Evolutionary conservation across 2,797 vertebrate genomes (phyloP).

Genomic region (Psittacula echo): DNA sequence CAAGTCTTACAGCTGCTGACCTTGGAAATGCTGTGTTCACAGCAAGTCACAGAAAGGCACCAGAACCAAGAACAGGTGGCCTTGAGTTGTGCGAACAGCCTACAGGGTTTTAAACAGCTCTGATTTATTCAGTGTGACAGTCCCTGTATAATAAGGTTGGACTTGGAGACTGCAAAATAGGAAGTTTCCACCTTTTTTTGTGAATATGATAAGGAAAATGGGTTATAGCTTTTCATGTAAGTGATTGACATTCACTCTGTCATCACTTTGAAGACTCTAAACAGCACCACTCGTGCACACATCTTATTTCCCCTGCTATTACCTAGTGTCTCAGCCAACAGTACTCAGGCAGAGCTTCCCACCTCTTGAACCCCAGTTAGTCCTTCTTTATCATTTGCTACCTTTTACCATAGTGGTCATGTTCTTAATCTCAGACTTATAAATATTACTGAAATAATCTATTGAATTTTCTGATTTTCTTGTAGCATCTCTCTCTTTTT

Average conservation of each 20-base stretch:
- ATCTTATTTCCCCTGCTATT: neutral
- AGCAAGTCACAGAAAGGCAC: slow-evolving; percentile 38
- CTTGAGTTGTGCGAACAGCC: slow-evolving; percentile 44
- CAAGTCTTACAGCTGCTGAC: neutral
- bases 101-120: slow-evolving; percentile 52
- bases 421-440: neutral
- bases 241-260: slow-evolving; percentile 8
- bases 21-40: slow-evolving; percentile 30
- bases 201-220: slow-evolving; percentile 30
- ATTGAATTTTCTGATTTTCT: neutral
- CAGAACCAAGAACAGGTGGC: slow-evolving; percentile 26
- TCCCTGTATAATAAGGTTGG: slow-evolving; percentile 51
- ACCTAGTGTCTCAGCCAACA: neutral
- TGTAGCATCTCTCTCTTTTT: neutral
- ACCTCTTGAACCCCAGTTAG: neutral
- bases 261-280: neutral
- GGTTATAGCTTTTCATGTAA: neutral
- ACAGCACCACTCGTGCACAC: neutral
- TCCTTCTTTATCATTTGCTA: neutral
- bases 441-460: neutral
- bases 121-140: slow-evolving; percentile 45
- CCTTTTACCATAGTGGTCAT: neutral
- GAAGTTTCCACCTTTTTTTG: neutral
- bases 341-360: neutral
- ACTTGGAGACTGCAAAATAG: neutral